Evolutionary conservation across 2,113 vertebrate genomes (phyloP).

Genomic region (Eudyptes chrysolophus): DNA sequence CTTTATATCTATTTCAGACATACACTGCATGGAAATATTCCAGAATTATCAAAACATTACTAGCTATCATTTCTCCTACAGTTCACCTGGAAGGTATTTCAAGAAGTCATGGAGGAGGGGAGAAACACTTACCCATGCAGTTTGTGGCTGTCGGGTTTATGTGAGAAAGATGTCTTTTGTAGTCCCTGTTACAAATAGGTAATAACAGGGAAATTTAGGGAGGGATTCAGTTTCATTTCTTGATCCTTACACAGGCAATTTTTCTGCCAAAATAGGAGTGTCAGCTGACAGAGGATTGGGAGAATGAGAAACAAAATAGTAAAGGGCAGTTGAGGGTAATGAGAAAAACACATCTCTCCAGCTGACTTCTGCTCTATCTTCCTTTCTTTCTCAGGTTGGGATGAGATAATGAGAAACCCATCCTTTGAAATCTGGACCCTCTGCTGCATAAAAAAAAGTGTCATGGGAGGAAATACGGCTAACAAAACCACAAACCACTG

Average conservation of each 20-base stretch:
- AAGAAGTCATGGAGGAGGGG: not conserved
- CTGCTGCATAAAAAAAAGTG: not conserved
- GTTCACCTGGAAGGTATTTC: not conserved
- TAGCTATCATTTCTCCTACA: not conserved
- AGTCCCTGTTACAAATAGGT: not conserved
- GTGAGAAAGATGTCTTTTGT: not conserved
- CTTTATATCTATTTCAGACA: slow-evolving; percentile 6
- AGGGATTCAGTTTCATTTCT: not conserved
- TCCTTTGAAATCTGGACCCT: slow-evolving; percentile 61
- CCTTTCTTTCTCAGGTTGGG: not conserved
- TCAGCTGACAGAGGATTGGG: not conserved
- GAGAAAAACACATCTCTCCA: slow-evolving; percentile 54
- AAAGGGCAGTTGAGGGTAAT: slow-evolving; percentile 57
- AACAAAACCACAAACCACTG: not conserved
- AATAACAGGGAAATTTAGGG: not conserved
- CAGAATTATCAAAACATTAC: not conserved
- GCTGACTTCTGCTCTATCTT: not conserved
- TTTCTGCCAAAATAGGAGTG: not conserved
- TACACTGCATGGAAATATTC: not conserved
- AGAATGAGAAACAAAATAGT: slow-evolving; percentile 17
- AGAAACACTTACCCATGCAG: not conserved
- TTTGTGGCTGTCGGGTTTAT: not conserved
- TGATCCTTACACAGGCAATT: not conserved
- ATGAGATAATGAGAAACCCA: slow-evolving; percentile 56
- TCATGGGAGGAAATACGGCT: slow-evolving; percentile 28